Evolutionary conservation across 2,888 invertebrate species (phyloP).

Genomic region (Bellardia bayeri): DNA sequence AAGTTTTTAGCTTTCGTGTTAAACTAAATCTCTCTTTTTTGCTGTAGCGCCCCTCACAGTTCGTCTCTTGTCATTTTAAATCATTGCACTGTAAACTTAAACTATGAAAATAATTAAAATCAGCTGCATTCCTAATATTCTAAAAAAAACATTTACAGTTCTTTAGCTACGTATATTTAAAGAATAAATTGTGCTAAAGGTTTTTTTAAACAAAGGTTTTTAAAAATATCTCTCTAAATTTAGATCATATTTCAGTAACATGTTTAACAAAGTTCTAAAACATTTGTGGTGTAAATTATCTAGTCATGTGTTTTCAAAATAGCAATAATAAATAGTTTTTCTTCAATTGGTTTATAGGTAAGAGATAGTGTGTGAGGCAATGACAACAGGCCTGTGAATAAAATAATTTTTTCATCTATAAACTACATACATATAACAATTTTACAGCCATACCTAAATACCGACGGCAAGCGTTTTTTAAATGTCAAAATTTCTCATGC

Average conservation of each 20-base stretch:
- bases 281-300: background rate
- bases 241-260: background rate
- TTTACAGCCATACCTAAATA: no score
- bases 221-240: background rate
- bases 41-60: background rate
- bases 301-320: background rate
- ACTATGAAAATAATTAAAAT: background rate
- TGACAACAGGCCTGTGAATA: no score
- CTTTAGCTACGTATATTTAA: no score
- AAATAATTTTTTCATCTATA: no score
- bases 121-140: background rate
- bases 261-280: conserved; percentile 1
- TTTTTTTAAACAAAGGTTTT: background rate
- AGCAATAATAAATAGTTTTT: no score
- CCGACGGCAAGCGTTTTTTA: no score
- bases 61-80: background rate
- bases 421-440: no score
- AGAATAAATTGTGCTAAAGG: background rate
- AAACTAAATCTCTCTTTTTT: background rate
- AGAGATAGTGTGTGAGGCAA: no score
- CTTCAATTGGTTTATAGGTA: no score
- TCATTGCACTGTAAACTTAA: background rate
- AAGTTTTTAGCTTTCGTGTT: background rate
- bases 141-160: background rate
- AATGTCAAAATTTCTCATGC: no score